Base-by-base conservation (phyloP, 2,888 invertebrate genomes). In the Siphonodentalium dalli region DNA sequence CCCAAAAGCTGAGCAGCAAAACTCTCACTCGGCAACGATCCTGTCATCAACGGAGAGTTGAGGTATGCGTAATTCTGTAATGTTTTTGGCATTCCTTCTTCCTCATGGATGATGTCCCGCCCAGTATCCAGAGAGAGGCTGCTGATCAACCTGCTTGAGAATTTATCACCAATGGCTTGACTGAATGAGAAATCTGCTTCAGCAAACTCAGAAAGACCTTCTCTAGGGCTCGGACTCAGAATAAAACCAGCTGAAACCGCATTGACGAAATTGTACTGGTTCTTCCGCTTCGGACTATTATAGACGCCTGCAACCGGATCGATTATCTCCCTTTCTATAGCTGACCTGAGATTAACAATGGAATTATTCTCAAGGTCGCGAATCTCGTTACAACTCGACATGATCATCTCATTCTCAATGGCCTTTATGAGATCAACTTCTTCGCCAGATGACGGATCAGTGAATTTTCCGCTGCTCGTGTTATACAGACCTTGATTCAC, bases 291-390 rank as follows among this genome's bases (percentile, higher is more conserved):
- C 18, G 64, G 63, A 45, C 68, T 66, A 24, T 68, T 54, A 55
- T 73, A 75, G 13, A 62, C 62, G 24, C 74, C 73, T 47, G 61
- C 54, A 20, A 63, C 48, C 6, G 64, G 56, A 65, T 77, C 75
- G 33, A 79, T 70, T 29, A 83, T 69, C 24, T 83, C 83, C 57
- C 79, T 79, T 56, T 81, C 78, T 49, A 85, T 79, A 26, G 83
- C 82, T 86, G 90, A 88, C 67, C 88, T 86, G 39, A 97, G 80
- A 0, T 91, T 90, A 18, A 69, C 59, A 6, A 66, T 63, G 15
- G 69, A 68, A 43, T 71, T 71, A 44, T 67, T 66, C 9, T 52
- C 49, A 15, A 73, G 54, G 42, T 75, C 74, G 44, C 71, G 61
- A 23, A 74, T 62, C 57, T 74, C 74, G 18, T 54, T 53, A 49